Conservation (phyloP, 30 jellyfish, hydroid and myxozoan species). For the Clytia hemisphaerica region DNA sequence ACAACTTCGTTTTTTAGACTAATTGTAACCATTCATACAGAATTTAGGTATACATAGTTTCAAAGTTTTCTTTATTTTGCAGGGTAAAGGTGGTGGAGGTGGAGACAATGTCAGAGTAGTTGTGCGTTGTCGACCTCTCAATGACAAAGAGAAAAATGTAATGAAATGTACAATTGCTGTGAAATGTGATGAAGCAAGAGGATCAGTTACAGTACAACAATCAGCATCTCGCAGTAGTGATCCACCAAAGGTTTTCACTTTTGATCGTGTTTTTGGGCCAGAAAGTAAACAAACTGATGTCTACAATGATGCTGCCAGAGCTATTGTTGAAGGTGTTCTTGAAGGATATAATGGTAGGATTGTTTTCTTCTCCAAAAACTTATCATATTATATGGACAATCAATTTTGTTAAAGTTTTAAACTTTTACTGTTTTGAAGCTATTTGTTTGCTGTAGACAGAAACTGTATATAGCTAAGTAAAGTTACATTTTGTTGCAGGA, state of each 20-base stretch:
- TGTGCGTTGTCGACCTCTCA: constrained; percentile 93
- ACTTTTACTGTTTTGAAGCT: too few relatives aligned
- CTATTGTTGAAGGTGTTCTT: constrained; percentile 88
- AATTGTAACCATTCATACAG: too few relatives aligned
- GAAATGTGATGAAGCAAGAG: constrained; percentile 79
- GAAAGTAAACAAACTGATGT: constrained; percentile 95
- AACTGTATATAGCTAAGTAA: too few relatives aligned
- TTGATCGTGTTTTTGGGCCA: constrained; percentile 94
- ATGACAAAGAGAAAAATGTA: constrained; percentile 60
- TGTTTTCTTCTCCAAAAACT: background rate
- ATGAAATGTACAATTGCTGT: constrained; percentile 59
- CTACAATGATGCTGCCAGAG: constrained; percentile 86
- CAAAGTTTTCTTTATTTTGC: too few relatives aligned
- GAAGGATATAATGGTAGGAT: constrained; percentile 92
- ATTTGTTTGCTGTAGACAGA: too few relatives aligned
- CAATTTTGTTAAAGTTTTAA: too few relatives aligned
- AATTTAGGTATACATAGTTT: too few relatives aligned
- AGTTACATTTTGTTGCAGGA: too few relatives aligned
- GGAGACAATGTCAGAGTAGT: constrained; percentile 86
- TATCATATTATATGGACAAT: too few relatives aligned
- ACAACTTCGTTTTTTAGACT: too few relatives aligned
- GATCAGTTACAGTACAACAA: constrained; percentile 55
- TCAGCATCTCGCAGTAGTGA: constrained; percentile 40
- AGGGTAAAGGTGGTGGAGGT: too few relatives aligned
- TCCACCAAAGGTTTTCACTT: constrained; percentile 85